Percentiles rank a stretch among this genome's conserved stretches.
Evolutionary conservation across 2,888 invertebrate species (phyloP).

Genomic region (Zootermopsis nevadensis): DNA sequence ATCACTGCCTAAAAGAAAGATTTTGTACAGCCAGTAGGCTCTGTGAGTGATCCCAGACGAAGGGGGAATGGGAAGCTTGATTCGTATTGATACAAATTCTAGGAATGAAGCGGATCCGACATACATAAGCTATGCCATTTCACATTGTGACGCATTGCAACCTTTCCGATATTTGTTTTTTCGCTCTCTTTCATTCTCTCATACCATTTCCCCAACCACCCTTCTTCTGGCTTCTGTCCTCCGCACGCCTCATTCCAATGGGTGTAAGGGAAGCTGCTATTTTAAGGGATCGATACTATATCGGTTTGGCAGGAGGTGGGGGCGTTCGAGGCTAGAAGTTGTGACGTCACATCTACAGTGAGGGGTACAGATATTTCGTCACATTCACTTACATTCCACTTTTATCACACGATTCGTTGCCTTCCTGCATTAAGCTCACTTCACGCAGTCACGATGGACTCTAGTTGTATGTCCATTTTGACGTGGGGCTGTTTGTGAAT

Average conservation of each 20-base stretch:
- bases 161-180: slow-evolving; percentile 21
- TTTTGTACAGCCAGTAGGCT: not conserved
- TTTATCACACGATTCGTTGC: not conserved
- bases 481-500: too few species aligned
- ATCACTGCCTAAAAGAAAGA: not conserved
- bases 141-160: slow-evolving; percentile 34
- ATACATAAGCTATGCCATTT: slow-evolving; percentile 34
- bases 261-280: slow-evolving; percentile 30
- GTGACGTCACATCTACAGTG: slow-evolving; percentile 14
- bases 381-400: not conserved
- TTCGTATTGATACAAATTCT: slow-evolving; percentile 26
- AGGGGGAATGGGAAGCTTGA: not conserved
- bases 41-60: not conserved
- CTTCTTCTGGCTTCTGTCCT: not conserved
- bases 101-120: slow-evolving; percentile 27
- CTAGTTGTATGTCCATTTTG: too few species aligned
- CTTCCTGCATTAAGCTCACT: too few species aligned
- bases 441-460: too few species aligned
- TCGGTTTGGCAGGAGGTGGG: slow-evolving; percentile 3
- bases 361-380: not conserved
- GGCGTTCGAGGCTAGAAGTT: not conserved
- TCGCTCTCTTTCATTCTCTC: slow-evolving; percentile 10
- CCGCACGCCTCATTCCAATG: not conserved
- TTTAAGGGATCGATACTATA: slow-evolving; percentile 27
- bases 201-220: slow-evolving; percentile 4